Evolutionary conservation across 2,888 invertebrate species (phyloP), one percentile per base, ranked within the genome.

Genomic region (Orchesellides sinensis): DNA sequence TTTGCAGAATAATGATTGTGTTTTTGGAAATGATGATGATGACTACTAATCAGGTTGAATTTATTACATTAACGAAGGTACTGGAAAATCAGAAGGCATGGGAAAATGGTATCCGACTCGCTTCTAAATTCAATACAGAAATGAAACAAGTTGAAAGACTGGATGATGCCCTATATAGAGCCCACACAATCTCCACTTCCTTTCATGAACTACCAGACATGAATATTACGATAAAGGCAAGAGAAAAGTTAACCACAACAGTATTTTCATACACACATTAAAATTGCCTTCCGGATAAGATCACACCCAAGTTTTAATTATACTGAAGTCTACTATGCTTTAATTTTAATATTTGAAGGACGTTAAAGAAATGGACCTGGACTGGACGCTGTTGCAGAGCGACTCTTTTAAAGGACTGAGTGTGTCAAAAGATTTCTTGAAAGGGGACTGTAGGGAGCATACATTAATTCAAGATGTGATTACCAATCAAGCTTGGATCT

Each of bases 291-390:
- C 2, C 8, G 19, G 40, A 52, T 65, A 19, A 63, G 14, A 23
- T n/a, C 10, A 8, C 21, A n/a, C 17, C 25, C 23, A 47, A 8
- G 10, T 4, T 59, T 23, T 40, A 40, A 14, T 40, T 40, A 40
- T 14, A 40, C n/a, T 5, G n/a, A 32, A 32, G 32, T 32, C 10
- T 6, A 32, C 52, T n/a, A 49, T 61, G 21, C 17, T 45, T 47
- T 49, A 3, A 35, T 32, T 19, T 14, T 47, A n/a, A 14, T 23
- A 54, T 54, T 56, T 73, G 10, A 27, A 85, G 84, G 75, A 81
- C 47, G 59, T 75, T 0, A 74, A 83, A 73, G 84, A 84, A 79
- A 84, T 84, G 83, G 83, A 86, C 47, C 25, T 86, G 19, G 77
- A 86, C 3, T 86, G 84, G 84, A 65, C 84, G 1, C 2, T 83